Conservation (phyloP, 2,113 vertebrate species). For the Anoplopoma fimbria region DNA sequence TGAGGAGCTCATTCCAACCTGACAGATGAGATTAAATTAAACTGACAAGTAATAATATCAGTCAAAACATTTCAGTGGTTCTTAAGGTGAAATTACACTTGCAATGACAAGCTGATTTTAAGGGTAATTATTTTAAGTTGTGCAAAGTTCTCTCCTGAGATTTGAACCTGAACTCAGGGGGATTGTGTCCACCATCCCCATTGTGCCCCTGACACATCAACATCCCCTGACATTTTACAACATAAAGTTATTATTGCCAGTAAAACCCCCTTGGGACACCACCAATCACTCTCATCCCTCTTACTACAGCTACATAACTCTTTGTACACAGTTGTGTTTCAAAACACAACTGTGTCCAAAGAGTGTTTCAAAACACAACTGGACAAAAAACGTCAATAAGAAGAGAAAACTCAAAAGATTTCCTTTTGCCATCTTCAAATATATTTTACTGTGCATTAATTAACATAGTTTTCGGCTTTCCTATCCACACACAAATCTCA, state of each 20-base stretch:
- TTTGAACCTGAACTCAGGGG: not conserved
- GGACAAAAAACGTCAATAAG: not conserved
- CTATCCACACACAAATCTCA: not conserved
- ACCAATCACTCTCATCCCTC: not conserved
- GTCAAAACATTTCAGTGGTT: not conserved
- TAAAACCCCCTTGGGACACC: no score
- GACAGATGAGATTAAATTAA: conserved; percentile 10
- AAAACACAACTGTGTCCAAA: no score
- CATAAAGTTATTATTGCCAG: no score
- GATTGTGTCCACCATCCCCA: no score
- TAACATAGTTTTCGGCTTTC: not conserved
- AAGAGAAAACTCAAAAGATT: no score
- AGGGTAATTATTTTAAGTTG: not conserved
- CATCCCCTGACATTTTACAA: not conserved
- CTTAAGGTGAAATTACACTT: not conserved
- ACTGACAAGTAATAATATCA: not conserved
- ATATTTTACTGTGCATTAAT: not conserved
- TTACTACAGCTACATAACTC: not conserved
- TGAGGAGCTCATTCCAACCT: conserved; percentile 95
- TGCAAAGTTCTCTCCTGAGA: not conserved
- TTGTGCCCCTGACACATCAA: not conserved
- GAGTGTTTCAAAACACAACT: not conserved
- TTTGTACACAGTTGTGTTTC: not conserved
- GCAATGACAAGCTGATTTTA: not conserved
- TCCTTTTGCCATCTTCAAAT: not conserved